Base-by-base conservation (phyloP, 1,140 invertebrate species). In the Wasmannia auropunctata region DNA sequence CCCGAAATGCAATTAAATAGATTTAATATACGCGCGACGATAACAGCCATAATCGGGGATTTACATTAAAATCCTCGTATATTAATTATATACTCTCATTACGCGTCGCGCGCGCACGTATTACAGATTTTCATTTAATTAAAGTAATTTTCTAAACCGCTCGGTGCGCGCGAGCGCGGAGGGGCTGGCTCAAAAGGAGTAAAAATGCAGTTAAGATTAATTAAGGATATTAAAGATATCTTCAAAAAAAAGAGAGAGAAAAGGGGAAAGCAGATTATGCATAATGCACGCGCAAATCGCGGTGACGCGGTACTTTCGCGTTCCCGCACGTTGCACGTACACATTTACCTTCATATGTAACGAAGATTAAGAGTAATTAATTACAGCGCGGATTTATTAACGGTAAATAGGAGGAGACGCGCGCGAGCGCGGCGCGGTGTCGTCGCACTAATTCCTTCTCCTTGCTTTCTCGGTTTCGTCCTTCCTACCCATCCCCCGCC, bases 401-500 rank as follows among this genome's bases (percentile, higher is more conserved):
- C 43, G 40, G 67, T 49, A 31, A 88, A 77, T 60, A 62, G 79
- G 46, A 25, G 65, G 77, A 81, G 63, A 72, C 65, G 65, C 46
- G 34, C 28, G n/a, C n/a, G n/a, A n/a, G n/a, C n/a, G n/a, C n/a
- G n/a, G n/a, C n/a, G n/a, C 56, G 34, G 28, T 74, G 65, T 83
- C 46, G 28, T 49, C 56, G 51, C 22, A 37, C 51, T 83, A 83
- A 86, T 70, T 72, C 67, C 60, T 58, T 70, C 70, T 51, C 70
- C 87, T 88, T 89, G 87, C 51, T 83, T 91, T 92, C 85, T 86
- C 85, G 67, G 76, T 88, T 75, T 43, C 67, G 34, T 72, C 37
- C 58, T 51, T 70, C 25, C 77, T 65, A 75, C 72, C 46, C n/a
- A n/a, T n/a, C n/a, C n/a, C n/a, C n/a, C n/a, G n/a, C n/a, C 60